Base-by-base conservation (phyloP, 2,113 vertebrate species). In the Cricetomys ansorgei region DNA sequence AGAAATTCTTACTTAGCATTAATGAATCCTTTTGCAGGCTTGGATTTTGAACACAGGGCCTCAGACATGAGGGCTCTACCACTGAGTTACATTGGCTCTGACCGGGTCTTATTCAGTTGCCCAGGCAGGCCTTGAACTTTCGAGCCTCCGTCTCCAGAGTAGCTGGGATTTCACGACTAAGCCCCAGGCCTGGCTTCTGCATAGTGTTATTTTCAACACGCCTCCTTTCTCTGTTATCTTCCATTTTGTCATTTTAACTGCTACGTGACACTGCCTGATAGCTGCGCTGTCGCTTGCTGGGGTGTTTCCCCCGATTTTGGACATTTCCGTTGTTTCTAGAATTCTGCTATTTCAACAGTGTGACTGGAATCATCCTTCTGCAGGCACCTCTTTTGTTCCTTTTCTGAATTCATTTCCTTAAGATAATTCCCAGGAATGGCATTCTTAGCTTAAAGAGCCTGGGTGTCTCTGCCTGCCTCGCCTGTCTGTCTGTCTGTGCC, bases 381-480 rank as follows among this genome's bases (percentile, higher is more conserved):
- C 29, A 75, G 50, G 37, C 5, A 0, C 27, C 77, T 85, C 86
- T 94, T 97, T 97, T 94, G 73, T 95, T 97, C 84, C 80, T 90
- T 34, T 92, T 94, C 40, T 69, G 95, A 92, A 85, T 95, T 96
- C 57, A 94, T 94, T 97, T 96, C 88, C 93, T 96, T 96, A 90
- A 79, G 79, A 76, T 92, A 87, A 94, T 94, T 97, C 89, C 80
- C 85, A 92, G 86, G 91, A 91, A 88, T 93, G 67, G 72, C 92
- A 75, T 91, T 69, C n/a, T 23, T 65, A 25, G 84, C 77, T 96
- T 93, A 96, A 89, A 95, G 86, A 77, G 55, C 77, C 62, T 45
- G 70, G 37, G 45, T 6, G 40, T 50, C 25, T 75, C 67, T 69
- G 25, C n/a, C n/a, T n/a, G n/a, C n/a, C n/a, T n/a, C n/a, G n/a